Evolutionary conservation across 2,113 vertebrate genomes (phyloP), one percentile per base, ranked within the genome.

Genomic region (Sebastes schlegelii): DNA sequence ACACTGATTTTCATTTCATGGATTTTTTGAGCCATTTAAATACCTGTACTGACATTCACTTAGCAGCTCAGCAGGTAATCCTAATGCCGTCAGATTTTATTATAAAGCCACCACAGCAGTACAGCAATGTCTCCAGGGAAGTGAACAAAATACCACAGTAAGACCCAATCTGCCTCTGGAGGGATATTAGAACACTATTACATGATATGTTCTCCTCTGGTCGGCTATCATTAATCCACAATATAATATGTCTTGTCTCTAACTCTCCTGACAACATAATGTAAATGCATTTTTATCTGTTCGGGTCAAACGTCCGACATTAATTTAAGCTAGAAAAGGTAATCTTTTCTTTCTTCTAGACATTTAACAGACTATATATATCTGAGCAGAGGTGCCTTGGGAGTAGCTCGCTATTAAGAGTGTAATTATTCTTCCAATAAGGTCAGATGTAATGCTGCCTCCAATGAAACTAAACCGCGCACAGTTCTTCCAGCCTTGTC

Each of bases 31-130:
- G 34, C n/a, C 42, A 62, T 74, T 80, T 51, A 65, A 79, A 82
- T 58, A 14, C 21, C 3, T 42, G 34, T 34, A 14, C 45, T 71
- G 74, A 73, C 76, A 66, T 21, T 43, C n/a, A 58, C 6, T 16
- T 13, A 84, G 74, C 43, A 61, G 69, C 83, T 80, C 66, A 70
- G 79, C 81, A 60, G 82, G 80, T 75, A 43, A 80, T 70, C 79
- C 42, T 65, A 74, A 78, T 75, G 14, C 66, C 52, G 64, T 80
- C 61, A 79, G 71, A 74, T 58, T 61, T 52, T 23, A 26, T 23
- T 9, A 42, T 17, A 75, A 80, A 84, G 23, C 10, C 67, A 21
- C 81, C 17, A 4, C 82, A 46, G 74, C 34, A 65, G 46, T 34
- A 23, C 40, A 42, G 40, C 66, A 19, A 69, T 21, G 23, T 45